Conservation (phyloP, 2,113 vertebrate genomes). For the Zosterops hypoxanthus region DNA sequence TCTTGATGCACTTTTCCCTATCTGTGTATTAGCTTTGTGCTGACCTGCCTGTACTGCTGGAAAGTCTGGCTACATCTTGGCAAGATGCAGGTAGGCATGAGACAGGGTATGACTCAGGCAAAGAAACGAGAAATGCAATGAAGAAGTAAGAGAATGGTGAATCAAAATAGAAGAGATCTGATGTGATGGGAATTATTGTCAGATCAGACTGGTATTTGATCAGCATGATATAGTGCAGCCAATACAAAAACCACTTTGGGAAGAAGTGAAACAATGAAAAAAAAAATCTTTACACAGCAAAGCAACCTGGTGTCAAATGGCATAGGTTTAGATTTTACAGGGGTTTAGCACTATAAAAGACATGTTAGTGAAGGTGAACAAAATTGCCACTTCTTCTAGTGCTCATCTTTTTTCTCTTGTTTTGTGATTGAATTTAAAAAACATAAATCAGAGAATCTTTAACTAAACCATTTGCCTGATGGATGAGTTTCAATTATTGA, state of each 20-base stretch:
- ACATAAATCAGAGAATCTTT: background rate
- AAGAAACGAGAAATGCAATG: background rate
- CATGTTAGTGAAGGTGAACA: fast-evolving
- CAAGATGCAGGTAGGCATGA: background rate
- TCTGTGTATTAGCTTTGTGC: background rate
- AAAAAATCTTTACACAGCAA: background rate
- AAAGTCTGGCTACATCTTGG: background rate
- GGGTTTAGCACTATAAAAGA: background rate
- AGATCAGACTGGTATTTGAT: background rate
- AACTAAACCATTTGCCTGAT: background rate
- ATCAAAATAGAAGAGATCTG: background rate
- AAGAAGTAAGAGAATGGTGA: background rate
- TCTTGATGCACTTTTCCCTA: background rate
- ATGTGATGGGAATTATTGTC: background rate
- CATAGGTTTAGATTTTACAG: background rate
- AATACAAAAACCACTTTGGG: background rate
- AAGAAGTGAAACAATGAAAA: background rate
- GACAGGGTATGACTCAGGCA: background rate
- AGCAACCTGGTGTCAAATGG: background rate
- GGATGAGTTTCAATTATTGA: background rate
- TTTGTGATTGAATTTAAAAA: background rate
- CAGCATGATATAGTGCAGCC: background rate
- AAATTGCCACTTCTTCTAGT: background rate
- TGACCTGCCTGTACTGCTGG: background rate
- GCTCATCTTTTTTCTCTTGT: background rate